These are phyloP conservation scores for Mesocentrotus franciscanus DNA, from an alignment of 53 echinoderm and acorn worm species.

Conservation along the genomic window DNA sequence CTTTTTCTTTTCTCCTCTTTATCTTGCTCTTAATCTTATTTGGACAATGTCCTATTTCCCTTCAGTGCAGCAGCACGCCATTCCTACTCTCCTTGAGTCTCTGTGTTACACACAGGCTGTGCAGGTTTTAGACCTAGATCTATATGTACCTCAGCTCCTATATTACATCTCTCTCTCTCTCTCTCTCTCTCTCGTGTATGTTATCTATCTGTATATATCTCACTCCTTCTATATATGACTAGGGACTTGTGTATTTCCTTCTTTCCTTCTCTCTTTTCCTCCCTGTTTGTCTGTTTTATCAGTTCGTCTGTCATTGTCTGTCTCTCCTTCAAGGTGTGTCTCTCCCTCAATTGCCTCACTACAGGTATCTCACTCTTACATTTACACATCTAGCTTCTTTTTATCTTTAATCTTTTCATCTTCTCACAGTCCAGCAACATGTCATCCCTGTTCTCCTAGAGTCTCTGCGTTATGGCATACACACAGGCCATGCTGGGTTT, in stretches of 20 bases:
- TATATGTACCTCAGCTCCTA: background rate
- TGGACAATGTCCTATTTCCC: background rate
- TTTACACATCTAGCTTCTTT: too few relatives aligned
- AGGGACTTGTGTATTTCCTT: too few relatives aligned
- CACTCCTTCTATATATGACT: background rate
- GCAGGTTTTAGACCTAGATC: background rate
- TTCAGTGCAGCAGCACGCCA: background rate
- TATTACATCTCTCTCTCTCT: background rate
- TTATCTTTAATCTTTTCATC: background rate
- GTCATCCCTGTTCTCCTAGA: slow-evolving; percentile 89
- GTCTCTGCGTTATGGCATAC: slow-evolving; percentile 76
- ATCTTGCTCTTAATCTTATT: background rate
- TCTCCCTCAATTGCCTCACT: too few relatives aligned
- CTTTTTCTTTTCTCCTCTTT: background rate
- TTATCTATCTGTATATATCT: background rate
- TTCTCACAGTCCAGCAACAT: slow-evolving; percentile 81
- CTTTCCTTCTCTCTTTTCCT: background rate
- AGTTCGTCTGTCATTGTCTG: background rate
- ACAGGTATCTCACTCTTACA: too few relatives aligned
- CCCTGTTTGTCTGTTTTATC: background rate
- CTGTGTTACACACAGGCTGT: too few relatives aligned
- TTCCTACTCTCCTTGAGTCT: too few relatives aligned
- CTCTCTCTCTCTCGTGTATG: background rate
- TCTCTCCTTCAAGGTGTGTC: too few relatives aligned
- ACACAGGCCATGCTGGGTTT: slow-evolving; percentile 82